Base-by-base conservation (phyloP, 1,140 invertebrate genomes). In the Conopomorpha cramerella region DNA sequence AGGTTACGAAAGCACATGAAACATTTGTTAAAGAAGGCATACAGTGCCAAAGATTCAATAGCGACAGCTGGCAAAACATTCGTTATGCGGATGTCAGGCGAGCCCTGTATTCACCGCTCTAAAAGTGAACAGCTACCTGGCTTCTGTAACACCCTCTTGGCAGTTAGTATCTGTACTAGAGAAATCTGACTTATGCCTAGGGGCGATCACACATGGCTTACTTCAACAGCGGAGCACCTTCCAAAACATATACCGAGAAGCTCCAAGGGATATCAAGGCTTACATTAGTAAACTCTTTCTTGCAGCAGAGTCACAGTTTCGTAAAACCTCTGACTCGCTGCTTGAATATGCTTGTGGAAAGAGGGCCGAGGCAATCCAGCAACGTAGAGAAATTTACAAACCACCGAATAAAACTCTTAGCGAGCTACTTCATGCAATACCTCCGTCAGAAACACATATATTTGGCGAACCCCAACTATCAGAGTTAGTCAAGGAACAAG, bases 21-120 rank as follows among this genome's bases (percentile, higher is more conserved):
- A n/a, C n/a, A n/a, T n/a, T n/a, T n/a, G n/a, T n/a, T n/a, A n/a
- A n/a, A n/a, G n/a, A n/a, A n/a, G n/a, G n/a, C n/a, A n/a, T n/a
- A n/a, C n/a, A n/a, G n/a, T 46, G 43, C 23, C 49, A 52, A 31
- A 41, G 44, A 27, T 26, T 52, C 8, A 38, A 42, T 16, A 42
- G 35, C 1, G 8, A 28, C 6, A 34, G 16, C 10, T 57, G 43
- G 45, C 46, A 51, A 27, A 57, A 47, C 18, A 45, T 57, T 8
- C 16, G 42, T 8, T 52, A 55, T 27, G 41, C 28, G 8, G 46
- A 57, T 1, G 44, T 46, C 49, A 54, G n/a, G 48, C 51, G 0
- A 39, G 31, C 12, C 49, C 46, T 14, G 49, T 47, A 2, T 49
- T 49, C 35, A 27, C 34, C 26, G 27, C 41, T 3, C 30, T 49